phyloP scores from a whole-genome alignment of 1,140 invertebrate species.

The Paralvinella palmiformis region DNA sequence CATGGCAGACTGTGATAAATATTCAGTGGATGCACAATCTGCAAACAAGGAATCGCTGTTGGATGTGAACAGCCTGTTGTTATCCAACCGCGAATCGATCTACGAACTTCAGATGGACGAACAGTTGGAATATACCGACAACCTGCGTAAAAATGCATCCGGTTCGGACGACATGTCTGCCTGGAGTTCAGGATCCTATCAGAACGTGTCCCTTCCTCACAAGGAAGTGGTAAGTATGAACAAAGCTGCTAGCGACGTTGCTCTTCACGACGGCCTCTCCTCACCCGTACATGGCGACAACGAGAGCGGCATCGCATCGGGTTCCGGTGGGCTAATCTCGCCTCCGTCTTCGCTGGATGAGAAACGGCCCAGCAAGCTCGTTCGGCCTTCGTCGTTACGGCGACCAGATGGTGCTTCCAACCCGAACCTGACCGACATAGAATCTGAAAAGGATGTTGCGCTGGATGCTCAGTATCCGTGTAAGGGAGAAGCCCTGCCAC shows the following conservation, averaged over 20 bases:
- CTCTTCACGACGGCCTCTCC: too few species aligned
- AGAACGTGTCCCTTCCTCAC: too few species aligned
- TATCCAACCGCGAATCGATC: conserved; percentile 36
- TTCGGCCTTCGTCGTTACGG: conserved; percentile 32
- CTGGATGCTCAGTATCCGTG: too few species aligned
- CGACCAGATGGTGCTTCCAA: conserved; percentile 87
- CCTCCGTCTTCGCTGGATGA: background rate
- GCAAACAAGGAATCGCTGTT: too few species aligned
- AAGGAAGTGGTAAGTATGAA: too few species aligned
- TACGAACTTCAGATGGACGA: conserved; percentile 46
- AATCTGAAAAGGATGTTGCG: background rate
- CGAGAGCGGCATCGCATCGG: background rate
- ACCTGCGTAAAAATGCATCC: background rate
- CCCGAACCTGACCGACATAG: conserved; percentile 60
- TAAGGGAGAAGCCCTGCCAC: too few species aligned
- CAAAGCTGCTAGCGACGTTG: too few species aligned
- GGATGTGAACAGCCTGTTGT: background rate
- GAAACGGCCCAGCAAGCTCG: conserved; percentile 19
- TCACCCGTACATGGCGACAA: background rate
- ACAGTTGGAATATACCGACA: conserved; percentile 29
- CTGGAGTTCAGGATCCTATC: too few species aligned
- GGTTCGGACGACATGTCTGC: too few species aligned
- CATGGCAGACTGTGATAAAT: too few species aligned
- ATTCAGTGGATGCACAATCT: too few species aligned
- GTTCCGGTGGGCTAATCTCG: background rate